phyloP scores from a whole-genome alignment of 2,888 invertebrate genomes.

The Disparrhopalites patrizii region DNA sequence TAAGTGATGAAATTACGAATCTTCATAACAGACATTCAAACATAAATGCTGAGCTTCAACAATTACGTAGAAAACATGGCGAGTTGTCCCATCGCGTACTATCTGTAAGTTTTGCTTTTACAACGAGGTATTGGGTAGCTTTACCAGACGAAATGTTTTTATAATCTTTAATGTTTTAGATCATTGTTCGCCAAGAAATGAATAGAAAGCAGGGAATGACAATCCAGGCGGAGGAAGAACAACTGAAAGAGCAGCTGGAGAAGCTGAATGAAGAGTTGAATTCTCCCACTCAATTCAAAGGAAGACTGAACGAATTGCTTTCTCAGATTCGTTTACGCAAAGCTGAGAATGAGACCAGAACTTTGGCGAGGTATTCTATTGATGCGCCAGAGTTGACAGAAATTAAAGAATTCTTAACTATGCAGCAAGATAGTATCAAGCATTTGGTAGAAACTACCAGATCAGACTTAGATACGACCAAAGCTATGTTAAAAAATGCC shows the following conservation, averaged over 20 bases:
- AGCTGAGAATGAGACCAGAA: slow-evolving; percentile 55
- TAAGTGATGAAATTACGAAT: slow-evolving; percentile 70
- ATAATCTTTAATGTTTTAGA: slow-evolving; percentile 55
- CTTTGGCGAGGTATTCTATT: slow-evolving; percentile 68
- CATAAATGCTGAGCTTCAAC: slow-evolving; percentile 73
- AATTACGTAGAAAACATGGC: slow-evolving; percentile 73
- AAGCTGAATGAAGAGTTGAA: slow-evolving; percentile 80
- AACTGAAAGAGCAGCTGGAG: slow-evolving; percentile 79
- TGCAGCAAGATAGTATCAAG: slow-evolving; percentile 85
- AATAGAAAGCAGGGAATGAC: slow-evolving; percentile 82
- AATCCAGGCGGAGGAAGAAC: slow-evolving; percentile 84
- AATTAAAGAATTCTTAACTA: slow-evolving; percentile 67
- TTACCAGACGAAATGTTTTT: background rate
- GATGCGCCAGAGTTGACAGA: slow-evolving; percentile 62
- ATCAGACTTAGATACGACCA: slow-evolving; percentile 71
- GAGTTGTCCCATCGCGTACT: slow-evolving; percentile 78
- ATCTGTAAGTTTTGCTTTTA: slow-evolving; percentile 58
- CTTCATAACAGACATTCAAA: slow-evolving; percentile 76
- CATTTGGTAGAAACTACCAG: slow-evolving; percentile 79
- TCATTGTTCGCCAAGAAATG: slow-evolving; percentile 82
- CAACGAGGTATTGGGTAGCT: background rate
- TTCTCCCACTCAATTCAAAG: slow-evolving; percentile 88
- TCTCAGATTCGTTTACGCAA: slow-evolving; percentile 76
- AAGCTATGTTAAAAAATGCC: slow-evolving; percentile 68
- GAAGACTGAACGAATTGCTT: slow-evolving; percentile 82